Conservation (phyloP, 2,797 vertebrate species). For the Apodemus agrarius region DNA sequence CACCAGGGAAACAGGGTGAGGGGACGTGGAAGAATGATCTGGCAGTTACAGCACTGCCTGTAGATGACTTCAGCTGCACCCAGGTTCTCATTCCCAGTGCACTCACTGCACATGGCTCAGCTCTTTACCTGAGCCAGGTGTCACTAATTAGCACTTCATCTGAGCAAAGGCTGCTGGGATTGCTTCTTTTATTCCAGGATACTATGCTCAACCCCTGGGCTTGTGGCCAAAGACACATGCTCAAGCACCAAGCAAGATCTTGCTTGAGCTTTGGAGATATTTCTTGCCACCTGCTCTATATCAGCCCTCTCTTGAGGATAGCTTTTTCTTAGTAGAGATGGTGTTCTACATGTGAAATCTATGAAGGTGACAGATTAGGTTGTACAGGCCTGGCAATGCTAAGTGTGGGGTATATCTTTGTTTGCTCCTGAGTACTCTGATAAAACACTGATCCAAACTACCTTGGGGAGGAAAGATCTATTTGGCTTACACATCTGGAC, state of each 20-base stretch:
- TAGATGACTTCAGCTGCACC: background rate
- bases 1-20: background rate
- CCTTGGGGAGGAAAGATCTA: background rate
- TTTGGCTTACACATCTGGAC: background rate
- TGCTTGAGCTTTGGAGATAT: background rate
- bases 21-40: background rate
- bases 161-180: background rate
- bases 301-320: background rate
- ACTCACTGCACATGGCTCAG: fast-evolving
- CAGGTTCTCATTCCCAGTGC: background rate
- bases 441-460: background rate
- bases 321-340: background rate
- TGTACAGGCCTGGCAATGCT: fast-evolving
- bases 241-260: background rate
- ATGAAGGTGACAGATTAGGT: background rate
- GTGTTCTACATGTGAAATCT: background rate
- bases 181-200: background rate
- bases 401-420: background rate
- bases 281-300: background rate
- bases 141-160: slow-evolving; percentile 23
- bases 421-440: background rate
- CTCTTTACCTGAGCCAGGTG: slow-evolving; percentile 52
- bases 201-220: background rate
- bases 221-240: background rate
- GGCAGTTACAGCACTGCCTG: background rate